A percentile compares a stretch with the other conserved stretches of the same genome.
phyloP scores from a whole-genome alignment of 2,888 invertebrate genomes.

The Trichacis sp. region DNA sequence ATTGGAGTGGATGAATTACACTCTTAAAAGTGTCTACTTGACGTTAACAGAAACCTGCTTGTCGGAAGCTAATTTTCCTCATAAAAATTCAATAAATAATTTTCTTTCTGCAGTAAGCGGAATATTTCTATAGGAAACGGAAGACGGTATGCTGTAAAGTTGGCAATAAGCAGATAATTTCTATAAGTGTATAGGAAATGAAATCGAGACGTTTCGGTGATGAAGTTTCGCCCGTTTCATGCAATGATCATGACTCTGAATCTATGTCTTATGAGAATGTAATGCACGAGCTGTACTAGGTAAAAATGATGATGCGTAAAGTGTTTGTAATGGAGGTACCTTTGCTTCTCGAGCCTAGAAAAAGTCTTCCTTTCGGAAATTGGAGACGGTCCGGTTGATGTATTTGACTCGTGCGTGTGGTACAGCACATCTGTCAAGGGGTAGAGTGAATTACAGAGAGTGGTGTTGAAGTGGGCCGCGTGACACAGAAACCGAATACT shows the following conservation, averaged over 20 bases:
- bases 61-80: no score
- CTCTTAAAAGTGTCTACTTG: no score
- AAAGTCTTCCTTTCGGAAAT: constrained; percentile 71
- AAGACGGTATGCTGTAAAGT: no score
- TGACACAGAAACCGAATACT: constrained; percentile 71
- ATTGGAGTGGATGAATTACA: no score
- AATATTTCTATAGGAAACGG: no score
- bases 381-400: constrained; percentile 72
- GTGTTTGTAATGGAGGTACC: constrained; percentile 43
- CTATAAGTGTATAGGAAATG: no score
- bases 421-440: constrained; percentile 64
- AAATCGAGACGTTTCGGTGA: constrained; percentile 7
- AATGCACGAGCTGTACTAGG: neutral
- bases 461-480: constrained; percentile 34
- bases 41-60: no score
- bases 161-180: no score
- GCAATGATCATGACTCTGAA: neutral
- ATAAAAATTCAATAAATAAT: no score
- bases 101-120: no score
- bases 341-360: constrained; percentile 65
- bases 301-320: neutral
- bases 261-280: neutral
- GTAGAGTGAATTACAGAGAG: constrained; percentile 26
- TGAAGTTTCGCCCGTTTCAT: constrained; percentile 2
- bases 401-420: constrained; percentile 71